Conservation (phyloP, 2,888 invertebrate genomes). For the Nematopogon swammerdamellus region DNA sequence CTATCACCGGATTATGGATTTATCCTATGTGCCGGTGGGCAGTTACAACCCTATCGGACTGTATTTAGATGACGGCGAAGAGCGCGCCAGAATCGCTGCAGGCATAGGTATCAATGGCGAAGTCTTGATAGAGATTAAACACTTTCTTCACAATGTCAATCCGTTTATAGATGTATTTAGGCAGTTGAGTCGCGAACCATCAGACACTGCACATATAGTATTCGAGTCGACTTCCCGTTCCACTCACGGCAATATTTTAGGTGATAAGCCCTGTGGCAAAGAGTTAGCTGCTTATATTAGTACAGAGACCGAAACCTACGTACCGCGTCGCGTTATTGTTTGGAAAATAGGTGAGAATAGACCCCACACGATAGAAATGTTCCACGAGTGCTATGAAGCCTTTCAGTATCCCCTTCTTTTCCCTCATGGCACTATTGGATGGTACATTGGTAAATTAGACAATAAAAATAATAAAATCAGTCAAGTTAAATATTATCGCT, state of each 20-base stretch:
- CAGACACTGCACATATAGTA: no score
- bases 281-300: slow-evolving; percentile 8
- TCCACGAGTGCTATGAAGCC: slow-evolving; percentile 6
- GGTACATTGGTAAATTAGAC: slow-evolving; percentile 3
- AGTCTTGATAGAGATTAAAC: no score
- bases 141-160: no score
- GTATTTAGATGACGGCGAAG: no score
- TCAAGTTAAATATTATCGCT: slow-evolving; percentile 5
- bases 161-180: no score
- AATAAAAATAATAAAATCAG: slow-evolving; percentile 4
- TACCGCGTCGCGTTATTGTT: slow-evolving; percentile 7
- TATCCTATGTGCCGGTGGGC: no score
- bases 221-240: no score
- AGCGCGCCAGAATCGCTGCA: no score
- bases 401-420: slow-evolving; percentile 5
- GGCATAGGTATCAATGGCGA: no score
- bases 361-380: slow-evolving; percentile 6
- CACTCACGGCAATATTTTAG: slow-evolving; percentile 8
- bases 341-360: slow-evolving; percentile 9
- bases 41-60: no score
- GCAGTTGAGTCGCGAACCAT: no score
- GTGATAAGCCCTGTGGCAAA: slow-evolving; percentile 4
- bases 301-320: slow-evolving; percentile 5
- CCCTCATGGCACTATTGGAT: slow-evolving; percentile 5
- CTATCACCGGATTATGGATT: no score